Percentiles rank a stretch among this genome's conserved stretches.
Evolutionary conservation across 2,888 invertebrate species (phyloP).

Genomic region (Caenorhabditis angaria): DNA sequence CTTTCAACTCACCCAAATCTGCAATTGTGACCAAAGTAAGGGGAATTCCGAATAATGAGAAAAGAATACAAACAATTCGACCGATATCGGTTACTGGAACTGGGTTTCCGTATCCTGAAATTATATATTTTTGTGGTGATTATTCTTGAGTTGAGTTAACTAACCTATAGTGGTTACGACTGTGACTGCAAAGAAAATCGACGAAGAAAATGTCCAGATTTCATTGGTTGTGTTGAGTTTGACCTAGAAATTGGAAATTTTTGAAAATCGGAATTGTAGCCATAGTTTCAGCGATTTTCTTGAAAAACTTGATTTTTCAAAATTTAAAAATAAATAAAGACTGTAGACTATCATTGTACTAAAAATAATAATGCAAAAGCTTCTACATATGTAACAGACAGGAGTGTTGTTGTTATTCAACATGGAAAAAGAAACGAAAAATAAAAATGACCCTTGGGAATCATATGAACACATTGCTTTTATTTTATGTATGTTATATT

Average conservation of each 20-base stretch:
- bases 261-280: no score
- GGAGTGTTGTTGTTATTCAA: not conserved
- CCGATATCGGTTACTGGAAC: slow-evolving; percentile 70
- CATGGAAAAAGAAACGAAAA: not conserved
- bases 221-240: slow-evolving; percentile 68
- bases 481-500: no score
- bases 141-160: not conserved
- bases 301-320: no score
- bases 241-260: slow-evolving; percentile 40
- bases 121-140: not conserved
- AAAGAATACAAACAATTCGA: slow-evolving; percentile 68
- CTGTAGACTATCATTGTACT: no score
- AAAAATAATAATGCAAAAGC: no score
- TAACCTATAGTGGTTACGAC: slow-evolving; percentile 71
- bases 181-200: slow-evolving; percentile 73
- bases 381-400: no score
- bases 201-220: slow-evolving; percentile 72
- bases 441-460: not conserved
- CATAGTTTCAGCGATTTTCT: no score
- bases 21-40: slow-evolving; percentile 72
- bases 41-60: slow-evolving; percentile 72
- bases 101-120: slow-evolving; percentile 71
- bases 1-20: slow-evolving; percentile 61
- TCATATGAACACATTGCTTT: not conserved
- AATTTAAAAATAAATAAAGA: no score